phyloP scores from a whole-genome alignment of 1,140 invertebrate genomes.

The Heliconius melpomene region DNA sequence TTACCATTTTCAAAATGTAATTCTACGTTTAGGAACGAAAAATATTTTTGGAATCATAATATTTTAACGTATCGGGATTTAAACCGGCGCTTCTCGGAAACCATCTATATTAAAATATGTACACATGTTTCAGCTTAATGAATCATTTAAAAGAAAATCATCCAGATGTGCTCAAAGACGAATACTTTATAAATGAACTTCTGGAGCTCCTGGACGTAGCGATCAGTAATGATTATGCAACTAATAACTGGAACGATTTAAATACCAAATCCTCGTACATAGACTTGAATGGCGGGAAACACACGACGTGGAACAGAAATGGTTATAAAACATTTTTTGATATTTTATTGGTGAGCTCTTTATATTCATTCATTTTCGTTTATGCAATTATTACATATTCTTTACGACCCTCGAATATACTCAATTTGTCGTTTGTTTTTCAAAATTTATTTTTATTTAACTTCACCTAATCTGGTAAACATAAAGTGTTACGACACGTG shows the following conservation, averaged over 20 bases:
- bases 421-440: too few species aligned
- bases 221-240: conserved; percentile 54
- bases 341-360: conserved; percentile 58
- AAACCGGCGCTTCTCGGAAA: too few species aligned
- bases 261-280: conserved; percentile 43
- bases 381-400: too few species aligned
- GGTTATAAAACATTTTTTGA: conserved; percentile 70
- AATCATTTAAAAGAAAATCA: conserved; percentile 44
- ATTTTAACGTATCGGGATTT: too few species aligned
- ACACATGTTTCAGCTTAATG: conserved; percentile 40
- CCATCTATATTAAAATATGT: too few species aligned
- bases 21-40: too few species aligned
- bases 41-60: too few species aligned
- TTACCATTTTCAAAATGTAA: too few species aligned
- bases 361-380: not conserved
- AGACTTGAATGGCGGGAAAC: conserved; percentile 50
- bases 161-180: conserved; percentile 47
- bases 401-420: too few species aligned
- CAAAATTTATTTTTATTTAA: too few species aligned
- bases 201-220: conserved; percentile 54
- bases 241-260: conserved; percentile 64
- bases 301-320: conserved; percentile 63
- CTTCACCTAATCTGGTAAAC: too few species aligned
- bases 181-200: conserved; percentile 54
- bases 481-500: too few species aligned